A percentile compares a stretch with the other conserved stretches of the same genome.
Conservation (phyloP, 2,113 vertebrate genomes). For the Rhagologus leucostigma region DNA sequence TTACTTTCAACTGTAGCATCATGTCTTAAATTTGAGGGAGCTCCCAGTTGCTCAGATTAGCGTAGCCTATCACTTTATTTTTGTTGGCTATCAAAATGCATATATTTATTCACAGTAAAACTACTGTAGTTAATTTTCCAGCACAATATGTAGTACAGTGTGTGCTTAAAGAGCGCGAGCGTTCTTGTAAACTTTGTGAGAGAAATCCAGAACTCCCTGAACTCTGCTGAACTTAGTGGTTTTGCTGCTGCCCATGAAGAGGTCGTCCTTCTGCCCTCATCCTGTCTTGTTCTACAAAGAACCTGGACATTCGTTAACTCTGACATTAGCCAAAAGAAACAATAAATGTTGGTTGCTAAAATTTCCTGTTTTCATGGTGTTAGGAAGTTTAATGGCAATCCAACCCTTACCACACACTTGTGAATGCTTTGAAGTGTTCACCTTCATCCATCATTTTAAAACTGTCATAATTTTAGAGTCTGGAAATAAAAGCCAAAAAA, state of each 20-base stretch:
- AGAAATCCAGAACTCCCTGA: neutral
- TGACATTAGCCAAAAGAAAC: neutral
- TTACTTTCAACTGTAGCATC: neutral
- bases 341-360: neutral
- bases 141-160: neutral
- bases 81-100: neutral
- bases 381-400: neutral
- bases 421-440: neutral
- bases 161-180: neutral
- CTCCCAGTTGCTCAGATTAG: neutral
- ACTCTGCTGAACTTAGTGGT: neutral
- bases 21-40: neutral
- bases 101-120: neutral
- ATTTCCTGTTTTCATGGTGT: neutral
- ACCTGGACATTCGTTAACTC: neutral
- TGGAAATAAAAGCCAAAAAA: conserved; percentile 38
- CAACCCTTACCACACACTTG: neutral
- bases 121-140: neutral
- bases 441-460: neutral
- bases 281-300: neutral
- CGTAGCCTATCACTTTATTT: neutral
- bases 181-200: neutral
- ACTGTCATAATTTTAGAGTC: neutral
- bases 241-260: neutral
- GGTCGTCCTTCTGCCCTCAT: neutral